These are phyloP conservation scores for Petrophora chlorosata DNA, from an alignment of 2,888 invertebrate species.

Conservation along the genomic window DNA sequence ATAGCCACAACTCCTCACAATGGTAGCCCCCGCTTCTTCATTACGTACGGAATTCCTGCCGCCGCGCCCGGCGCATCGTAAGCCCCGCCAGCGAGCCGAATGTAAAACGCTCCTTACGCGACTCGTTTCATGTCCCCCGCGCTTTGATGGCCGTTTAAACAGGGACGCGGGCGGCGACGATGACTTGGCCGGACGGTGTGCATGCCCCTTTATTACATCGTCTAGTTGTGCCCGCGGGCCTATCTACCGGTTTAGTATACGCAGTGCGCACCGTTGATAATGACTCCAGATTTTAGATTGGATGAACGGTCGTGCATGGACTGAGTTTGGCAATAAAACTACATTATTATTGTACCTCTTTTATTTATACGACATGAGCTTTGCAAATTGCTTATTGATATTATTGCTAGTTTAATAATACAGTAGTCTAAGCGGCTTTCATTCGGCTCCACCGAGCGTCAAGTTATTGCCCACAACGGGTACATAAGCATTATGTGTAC, in stretches of 20 bases:
- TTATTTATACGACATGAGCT: no score
- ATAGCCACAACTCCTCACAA: no score
- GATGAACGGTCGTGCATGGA: constrained; percentile 10
- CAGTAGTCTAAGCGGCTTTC: constrained; percentile 6
- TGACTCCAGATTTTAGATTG: constrained; percentile 23
- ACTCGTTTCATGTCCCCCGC: constrained; percentile 62
- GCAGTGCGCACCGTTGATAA: constrained; percentile 24
- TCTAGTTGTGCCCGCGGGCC: constrained; percentile 26
- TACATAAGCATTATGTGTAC: constrained; percentile 20
- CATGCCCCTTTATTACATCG: constrained; percentile 35
- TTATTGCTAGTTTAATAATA: not conserved
- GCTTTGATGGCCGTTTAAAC: constrained; percentile 69
- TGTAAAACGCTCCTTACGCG: constrained; percentile 54
- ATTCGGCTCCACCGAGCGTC: not conserved
- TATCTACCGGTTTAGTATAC: constrained; percentile 26
- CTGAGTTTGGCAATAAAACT: no score
- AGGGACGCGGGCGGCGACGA: constrained; percentile 32
- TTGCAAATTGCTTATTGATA: constrained; percentile 1
- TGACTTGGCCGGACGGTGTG: constrained; percentile 3
- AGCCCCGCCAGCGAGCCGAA: constrained; percentile 64
- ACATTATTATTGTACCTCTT: no score
- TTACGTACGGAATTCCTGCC: constrained; percentile 67
- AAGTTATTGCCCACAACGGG: constrained; percentile 14
- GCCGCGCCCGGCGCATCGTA: constrained; percentile 58
- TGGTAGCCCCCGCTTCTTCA: constrained; percentile 70